Conservation (phyloP, 2,797 vertebrate genomes). For the Podarcis lilfordi region DNA sequence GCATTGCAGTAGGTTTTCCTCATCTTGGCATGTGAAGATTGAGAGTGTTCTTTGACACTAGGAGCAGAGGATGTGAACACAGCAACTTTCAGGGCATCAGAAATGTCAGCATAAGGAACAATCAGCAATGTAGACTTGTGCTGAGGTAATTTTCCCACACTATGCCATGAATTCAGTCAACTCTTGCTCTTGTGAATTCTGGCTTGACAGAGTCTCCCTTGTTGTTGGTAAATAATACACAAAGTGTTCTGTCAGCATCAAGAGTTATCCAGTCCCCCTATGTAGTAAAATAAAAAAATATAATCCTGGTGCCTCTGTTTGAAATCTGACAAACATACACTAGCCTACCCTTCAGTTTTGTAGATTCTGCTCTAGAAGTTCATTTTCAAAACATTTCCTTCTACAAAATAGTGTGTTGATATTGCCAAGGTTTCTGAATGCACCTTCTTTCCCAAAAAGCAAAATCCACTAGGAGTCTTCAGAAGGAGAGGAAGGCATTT, state of each 20-base stretch:
- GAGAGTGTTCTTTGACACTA: constrained; percentile 79
- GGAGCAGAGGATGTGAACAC: constrained; percentile 77
- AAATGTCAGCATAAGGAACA: constrained; percentile 77
- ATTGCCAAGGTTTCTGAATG: neutral
- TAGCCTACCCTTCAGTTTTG: constrained; percentile 53
- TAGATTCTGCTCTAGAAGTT: constrained; percentile 57
- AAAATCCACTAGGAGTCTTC: neutral
- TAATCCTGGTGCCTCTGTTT: constrained; percentile 66
- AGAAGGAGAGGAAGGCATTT: no score
- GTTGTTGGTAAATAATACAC: constrained; percentile 74
- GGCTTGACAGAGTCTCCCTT: constrained; percentile 62
- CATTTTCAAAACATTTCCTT: constrained; percentile 55
- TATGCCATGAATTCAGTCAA: constrained; percentile 65
- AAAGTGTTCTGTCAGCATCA: constrained; percentile 74
- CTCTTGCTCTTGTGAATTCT: constrained; percentile 66
- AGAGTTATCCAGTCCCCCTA: constrained; percentile 59
- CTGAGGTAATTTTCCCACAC: constrained; percentile 75
- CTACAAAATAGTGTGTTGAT: neutral
- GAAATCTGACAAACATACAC: constrained; percentile 49
- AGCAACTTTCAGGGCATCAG: constrained; percentile 77
- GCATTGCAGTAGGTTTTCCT: constrained; percentile 81
- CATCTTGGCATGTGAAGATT: constrained; percentile 78
- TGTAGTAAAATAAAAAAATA: constrained; percentile 69
- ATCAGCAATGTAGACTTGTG: constrained; percentile 71
- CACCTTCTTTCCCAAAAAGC: neutral